A percentile compares a stretch with the other conserved stretches of the same genome.
Conservation (phyloP, 92 coral and sea anemone genomes). For the Parazoanthus atlanticus region DNA sequence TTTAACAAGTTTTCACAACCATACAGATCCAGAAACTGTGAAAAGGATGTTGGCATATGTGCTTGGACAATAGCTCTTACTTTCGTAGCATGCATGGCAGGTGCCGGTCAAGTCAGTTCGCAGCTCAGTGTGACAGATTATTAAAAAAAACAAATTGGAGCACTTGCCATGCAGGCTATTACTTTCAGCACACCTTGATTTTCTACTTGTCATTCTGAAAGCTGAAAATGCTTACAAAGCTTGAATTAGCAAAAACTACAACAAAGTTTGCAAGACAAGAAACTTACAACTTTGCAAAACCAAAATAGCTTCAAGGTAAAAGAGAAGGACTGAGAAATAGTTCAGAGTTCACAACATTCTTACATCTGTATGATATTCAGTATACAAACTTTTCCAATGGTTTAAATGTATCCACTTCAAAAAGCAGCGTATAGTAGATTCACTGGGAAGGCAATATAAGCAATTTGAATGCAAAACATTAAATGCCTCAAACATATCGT, state of each 20-base stretch:
- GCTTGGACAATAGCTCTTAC: neutral
- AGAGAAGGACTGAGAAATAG: neutral
- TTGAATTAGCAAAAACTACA: neutral
- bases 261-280: neutral
- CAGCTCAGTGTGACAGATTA: too few species aligned
- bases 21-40: neutral
- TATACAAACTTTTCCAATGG: conserved; percentile 42
- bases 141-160: too few species aligned
- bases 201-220: too few species aligned
- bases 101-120: too few species aligned
- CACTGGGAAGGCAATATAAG: conserved; percentile 36
- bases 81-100: too few species aligned
- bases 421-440: conserved; percentile 23
- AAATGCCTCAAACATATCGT: neutral
- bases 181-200: too few species aligned
- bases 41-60: neutral
- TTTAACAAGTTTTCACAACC: neutral
- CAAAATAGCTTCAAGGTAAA: conserved; percentile 11
- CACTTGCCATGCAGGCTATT: too few species aligned
- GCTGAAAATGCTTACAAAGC: too few species aligned
- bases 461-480: conserved; percentile 13
- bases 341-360: neutral
- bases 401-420: conserved; percentile 42
- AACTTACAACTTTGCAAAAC: neutral
- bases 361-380: neutral